Base-by-base conservation (phyloP, 2,113 vertebrate genomes). In the Engystomops pustulosus region DNA sequence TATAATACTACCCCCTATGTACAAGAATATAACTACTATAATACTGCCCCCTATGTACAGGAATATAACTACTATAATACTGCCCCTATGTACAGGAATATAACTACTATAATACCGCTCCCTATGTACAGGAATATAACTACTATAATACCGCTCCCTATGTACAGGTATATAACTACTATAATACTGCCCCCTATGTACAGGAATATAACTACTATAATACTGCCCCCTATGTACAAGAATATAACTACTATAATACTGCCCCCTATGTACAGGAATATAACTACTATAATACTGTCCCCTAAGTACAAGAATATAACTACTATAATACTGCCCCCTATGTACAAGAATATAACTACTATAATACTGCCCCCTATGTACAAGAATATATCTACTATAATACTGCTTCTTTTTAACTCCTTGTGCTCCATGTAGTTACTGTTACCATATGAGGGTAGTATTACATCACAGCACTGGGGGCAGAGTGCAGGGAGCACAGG, bases 401-500 rank as follows among this genome's bases (percentile, higher is more conserved):
- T 4, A 41, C n/a, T 41, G 27, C 32, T 65, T 5, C 30, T 32
- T 18, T 25, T 23, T 47, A 72, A 45, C 69, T 47, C 23, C 14
- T 45, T 45, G 7, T 12, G 15, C 23, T 15, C 36, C n/a, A 17
- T 5, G 69, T 47, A 27, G 69, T 32, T 32, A 6, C 27, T 32
- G 38, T 72, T 45, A 72, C 41, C 27, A 25, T 14, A 47, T 15
- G 3, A 15, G 23, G n/a, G 11, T 23, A 25, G n/a, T n/a, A n/a
- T n/a, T n/a, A n/a, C n/a, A n/a, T n/a, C n/a, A n/a, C n/a, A n/a
- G n/a, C n/a, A n/a, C n/a, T n/a, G n/a, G n/a, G n/a, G n/a, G n/a
- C n/a, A 62, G 47, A 55, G 34, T 47, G 6, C 70, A 18, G 34
- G 18, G 41, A 47, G 38, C 23, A 14, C 81, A 88, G 88, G 81